phyloP scores from a whole-genome alignment of 2,113 vertebrate species.

The Miniopterus natalensis region DNA sequence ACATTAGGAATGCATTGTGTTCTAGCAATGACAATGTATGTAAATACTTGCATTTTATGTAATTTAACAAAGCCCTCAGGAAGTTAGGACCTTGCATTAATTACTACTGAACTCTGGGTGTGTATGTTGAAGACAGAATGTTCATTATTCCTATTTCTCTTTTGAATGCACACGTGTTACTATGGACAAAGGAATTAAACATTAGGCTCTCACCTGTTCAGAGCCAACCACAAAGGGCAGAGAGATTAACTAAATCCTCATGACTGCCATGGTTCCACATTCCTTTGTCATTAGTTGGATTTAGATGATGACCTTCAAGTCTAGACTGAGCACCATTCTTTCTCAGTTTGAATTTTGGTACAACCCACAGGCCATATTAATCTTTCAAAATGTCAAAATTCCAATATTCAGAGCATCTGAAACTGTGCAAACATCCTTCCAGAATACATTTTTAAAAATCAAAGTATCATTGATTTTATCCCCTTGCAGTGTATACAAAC shows the following conservation, averaged over 20 bases:
- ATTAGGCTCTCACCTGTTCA: not conserved
- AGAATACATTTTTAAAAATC: not conserved
- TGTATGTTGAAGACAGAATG: not conserved
- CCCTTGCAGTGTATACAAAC: not conserved
- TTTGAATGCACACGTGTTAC: not conserved
- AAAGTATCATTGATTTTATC: not conserved
- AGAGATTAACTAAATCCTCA: not conserved
- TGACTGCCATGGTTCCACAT: not conserved
- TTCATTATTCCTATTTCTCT: not conserved
- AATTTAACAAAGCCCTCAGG: not conserved
- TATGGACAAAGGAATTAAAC: not conserved
- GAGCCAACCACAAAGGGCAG: not conserved
- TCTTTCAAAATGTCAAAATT: constrained; percentile 58
- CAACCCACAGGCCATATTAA: not conserved
- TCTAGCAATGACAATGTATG: not conserved
- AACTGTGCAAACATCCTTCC: constrained; percentile 7
- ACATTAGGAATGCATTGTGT: not conserved
- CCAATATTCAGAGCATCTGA: not conserved
- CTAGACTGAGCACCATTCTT: not conserved
- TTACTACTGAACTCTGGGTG: not conserved
- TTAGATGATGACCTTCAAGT: constrained; percentile 1
- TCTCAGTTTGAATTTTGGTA: constrained; percentile 5
- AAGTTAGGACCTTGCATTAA: not conserved
- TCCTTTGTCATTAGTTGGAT: not conserved
- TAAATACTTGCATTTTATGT: not conserved